These are phyloP conservation scores for Cryptotis parvus DNA, from an alignment of 2,113 vertebrate species.

Conservation along the genomic window DNA sequence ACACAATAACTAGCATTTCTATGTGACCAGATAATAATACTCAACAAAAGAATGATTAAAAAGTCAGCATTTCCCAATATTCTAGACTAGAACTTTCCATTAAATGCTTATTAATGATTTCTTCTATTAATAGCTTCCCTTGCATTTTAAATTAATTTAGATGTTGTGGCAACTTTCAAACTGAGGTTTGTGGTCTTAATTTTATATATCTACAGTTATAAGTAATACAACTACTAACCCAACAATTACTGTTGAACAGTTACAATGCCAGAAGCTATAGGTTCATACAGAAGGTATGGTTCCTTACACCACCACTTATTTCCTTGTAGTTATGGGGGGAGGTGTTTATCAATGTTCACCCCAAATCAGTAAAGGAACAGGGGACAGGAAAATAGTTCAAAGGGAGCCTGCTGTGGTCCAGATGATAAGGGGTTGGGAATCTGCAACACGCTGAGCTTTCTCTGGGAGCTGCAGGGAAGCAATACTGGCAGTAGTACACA, in stretches of 20 bases:
- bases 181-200: neutral
- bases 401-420: no score
- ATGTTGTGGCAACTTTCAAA: slow-evolving; percentile 39
- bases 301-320: neutral
- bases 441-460: no score
- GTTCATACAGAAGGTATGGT: slow-evolving; percentile 20
- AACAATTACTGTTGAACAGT: slow-evolving; percentile 27
- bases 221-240: slow-evolving; percentile 43
- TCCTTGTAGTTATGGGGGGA: neutral
- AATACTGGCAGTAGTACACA: no score
- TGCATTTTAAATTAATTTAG: slow-evolving; percentile 12
- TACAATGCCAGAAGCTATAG: neutral
- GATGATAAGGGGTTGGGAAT: no score
- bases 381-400: neutral
- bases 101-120: slow-evolving; percentile 54
- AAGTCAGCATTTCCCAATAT: no score
- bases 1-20: no score
- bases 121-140: slow-evolving; percentile 35
- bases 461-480: no score
- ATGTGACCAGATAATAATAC: neutral
- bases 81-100: slow-evolving; percentile 11
- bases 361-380: neutral
- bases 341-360: neutral
- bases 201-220: slow-evolving; percentile 7
- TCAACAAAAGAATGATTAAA: neutral